A percentile compares a stretch with the other conserved stretches of the same genome.
Conservation (phyloP, 2,888 invertebrate species). For the Rotaria socialis region DNA sequence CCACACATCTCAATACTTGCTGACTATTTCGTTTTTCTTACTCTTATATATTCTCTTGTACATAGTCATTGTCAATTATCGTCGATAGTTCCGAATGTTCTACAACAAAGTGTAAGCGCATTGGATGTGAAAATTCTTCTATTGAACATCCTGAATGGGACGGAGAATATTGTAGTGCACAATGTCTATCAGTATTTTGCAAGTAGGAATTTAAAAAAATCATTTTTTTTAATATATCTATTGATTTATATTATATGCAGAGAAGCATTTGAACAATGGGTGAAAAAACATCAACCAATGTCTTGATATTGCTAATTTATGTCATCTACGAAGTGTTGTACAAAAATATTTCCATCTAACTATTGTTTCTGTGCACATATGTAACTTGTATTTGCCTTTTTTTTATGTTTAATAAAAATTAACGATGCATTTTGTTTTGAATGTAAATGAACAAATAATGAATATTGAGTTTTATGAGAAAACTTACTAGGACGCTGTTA, state of each 20-base stretch:
- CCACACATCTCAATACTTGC: too few species aligned
- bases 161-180: conserved; percentile 91
- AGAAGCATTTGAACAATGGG: conserved; percentile 20
- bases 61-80: neutral
- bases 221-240: neutral
- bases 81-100: neutral
- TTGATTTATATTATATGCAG: neutral
- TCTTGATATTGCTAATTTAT: neutral
- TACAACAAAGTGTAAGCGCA: conserved; percentile 62
- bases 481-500: too few species aligned
- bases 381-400: neutral
- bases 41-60: neutral
- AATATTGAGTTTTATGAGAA: too few species aligned
- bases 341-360: neutral
- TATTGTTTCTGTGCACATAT: neutral
- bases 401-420: too few species aligned
- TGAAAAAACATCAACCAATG: neutral
- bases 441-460: too few species aligned
- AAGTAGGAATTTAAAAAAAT: neutral
- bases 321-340: neutral
- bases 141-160: conserved; percentile 89
- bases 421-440: too few species aligned
- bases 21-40: too few species aligned
- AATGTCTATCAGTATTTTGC: conserved; percentile 64
- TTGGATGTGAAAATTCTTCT: conserved; percentile 82